phyloP scores from a whole-genome alignment of 1,140 invertebrate genomes.

The Drosophila ercepeae region DNA sequence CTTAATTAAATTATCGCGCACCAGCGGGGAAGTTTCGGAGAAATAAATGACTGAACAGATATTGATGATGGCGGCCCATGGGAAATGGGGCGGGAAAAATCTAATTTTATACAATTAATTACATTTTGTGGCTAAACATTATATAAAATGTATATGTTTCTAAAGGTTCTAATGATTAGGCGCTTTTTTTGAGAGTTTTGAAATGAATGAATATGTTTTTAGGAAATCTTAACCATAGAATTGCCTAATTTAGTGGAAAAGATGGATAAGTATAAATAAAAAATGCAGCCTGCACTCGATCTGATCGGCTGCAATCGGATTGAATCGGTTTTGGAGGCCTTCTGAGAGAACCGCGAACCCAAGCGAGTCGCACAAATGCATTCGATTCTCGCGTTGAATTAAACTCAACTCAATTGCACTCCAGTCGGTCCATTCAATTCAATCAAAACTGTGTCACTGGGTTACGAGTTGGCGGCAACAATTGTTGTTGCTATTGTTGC shows the following conservation, averaged over 20 bases:
- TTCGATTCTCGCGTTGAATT: constrained; percentile 4
- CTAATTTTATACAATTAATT: not conserved
- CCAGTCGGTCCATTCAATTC: constrained; percentile 17
- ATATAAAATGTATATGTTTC: not conserved
- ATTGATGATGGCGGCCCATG: not conserved
- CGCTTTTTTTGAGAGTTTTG: no score
- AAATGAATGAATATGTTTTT: no score
- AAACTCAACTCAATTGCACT: constrained; percentile 14
- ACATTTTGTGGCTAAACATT: not conserved
- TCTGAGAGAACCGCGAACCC: not conserved
- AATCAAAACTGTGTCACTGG: constrained; percentile 70
- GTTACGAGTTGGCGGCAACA: constrained; percentile 44
- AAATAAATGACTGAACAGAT: constrained; percentile 20
- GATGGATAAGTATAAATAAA: not conserved
- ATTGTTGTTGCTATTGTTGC: constrained; percentile 14
- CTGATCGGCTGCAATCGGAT: constrained; percentile 8
- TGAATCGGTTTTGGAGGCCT: constrained; percentile 15
- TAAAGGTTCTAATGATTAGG: no score
- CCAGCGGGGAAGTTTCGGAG: constrained; percentile 11
- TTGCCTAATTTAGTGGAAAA: not conserved
- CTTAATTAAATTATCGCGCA: constrained; percentile 64
- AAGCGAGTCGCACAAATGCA: constrained; percentile 27
- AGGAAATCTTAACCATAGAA: no score
- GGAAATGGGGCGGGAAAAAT: not conserved
- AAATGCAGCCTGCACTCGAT: constrained; percentile 26